Percentiles rank a stretch among this genome's conserved stretches.
These are phyloP conservation scores for Lasioglossum albipes DNA, from an alignment of 1,140 invertebrate species.

Conservation along the genomic window DNA sequence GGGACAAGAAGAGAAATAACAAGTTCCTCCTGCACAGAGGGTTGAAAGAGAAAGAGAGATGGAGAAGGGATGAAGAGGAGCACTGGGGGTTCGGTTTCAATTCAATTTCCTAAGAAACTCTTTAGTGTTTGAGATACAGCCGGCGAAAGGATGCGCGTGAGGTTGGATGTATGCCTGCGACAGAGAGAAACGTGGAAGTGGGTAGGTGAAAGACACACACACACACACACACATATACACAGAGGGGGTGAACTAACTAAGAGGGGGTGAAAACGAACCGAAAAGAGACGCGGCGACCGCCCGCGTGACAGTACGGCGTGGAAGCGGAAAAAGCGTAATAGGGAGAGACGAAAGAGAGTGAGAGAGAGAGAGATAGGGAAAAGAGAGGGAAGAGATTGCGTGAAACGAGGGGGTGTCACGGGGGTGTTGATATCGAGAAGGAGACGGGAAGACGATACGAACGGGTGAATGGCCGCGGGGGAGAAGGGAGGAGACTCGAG, in stretches of 20 bases:
- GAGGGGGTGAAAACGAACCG: slow-evolving; percentile 28
- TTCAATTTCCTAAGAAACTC: slow-evolving; percentile 76
- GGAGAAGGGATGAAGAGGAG: neutral
- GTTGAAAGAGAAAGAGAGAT: no score
- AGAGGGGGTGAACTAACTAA: slow-evolving; percentile 14
- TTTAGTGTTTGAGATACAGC: slow-evolving; percentile 74
- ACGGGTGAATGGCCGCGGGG: neutral
- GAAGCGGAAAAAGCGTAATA: slow-evolving; percentile 40
- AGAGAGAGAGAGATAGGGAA: slow-evolving; percentile 18
- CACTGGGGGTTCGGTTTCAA: slow-evolving; percentile 54
- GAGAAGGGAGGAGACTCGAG: slow-evolving; percentile 13
- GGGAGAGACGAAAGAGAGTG: slow-evolving; percentile 18
- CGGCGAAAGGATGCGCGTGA: slow-evolving; percentile 67
- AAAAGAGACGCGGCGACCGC: slow-evolving; percentile 32
- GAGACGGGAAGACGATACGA: neutral
- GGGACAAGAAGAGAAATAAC: slow-evolving; percentile 34
- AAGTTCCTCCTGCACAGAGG: neutral
- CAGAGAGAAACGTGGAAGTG: slow-evolving; percentile 9
- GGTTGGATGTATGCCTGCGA: slow-evolving; percentile 53
- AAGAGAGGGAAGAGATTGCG: slow-evolving; percentile 21
- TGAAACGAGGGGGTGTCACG: neutral
- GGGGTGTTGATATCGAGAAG: slow-evolving; percentile 31
- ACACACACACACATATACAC: neutral
- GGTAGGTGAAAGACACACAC: slow-evolving; percentile 17
- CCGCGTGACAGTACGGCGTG: slow-evolving; percentile 9